Conservation (phyloP, 2,888 invertebrate species). For the Dugesia japonica region DNA sequence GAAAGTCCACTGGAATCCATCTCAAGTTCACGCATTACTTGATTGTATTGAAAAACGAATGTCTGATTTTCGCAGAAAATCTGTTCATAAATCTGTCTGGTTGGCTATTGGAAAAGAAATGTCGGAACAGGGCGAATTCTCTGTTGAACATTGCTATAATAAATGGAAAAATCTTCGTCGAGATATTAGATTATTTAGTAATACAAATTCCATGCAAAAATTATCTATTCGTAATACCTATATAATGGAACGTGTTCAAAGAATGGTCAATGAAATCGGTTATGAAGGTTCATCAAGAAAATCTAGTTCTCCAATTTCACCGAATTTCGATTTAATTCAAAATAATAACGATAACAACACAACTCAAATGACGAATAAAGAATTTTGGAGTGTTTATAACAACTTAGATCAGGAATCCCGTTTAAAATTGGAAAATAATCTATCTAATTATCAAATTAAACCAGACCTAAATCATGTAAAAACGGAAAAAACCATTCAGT, state of each 20-base stretch:
- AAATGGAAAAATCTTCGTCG: constrained; percentile 31
- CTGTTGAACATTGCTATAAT: constrained; percentile 28
- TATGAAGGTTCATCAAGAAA: background rate
- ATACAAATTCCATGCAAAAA: background rate
- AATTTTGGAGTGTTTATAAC: background rate
- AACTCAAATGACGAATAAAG: background rate
- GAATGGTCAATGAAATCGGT: constrained; percentile 24
- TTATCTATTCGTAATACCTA: constrained; percentile 22
- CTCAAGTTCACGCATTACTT: constrained; percentile 2
- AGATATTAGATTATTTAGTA: constrained; percentile 24
- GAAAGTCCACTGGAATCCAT: constrained; percentile 27
- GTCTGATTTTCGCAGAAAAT: background rate
- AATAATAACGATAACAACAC: background rate
- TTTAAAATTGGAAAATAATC: background rate
- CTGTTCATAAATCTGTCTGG: constrained; percentile 24
- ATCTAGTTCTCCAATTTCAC: background rate
- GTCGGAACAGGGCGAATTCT: background rate
- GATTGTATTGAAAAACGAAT: constrained; percentile 29
- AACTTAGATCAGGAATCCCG: background rate
- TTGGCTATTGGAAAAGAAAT: constrained; percentile 25
- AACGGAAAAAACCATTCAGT: background rate
- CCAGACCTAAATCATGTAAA: background rate
- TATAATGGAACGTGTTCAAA: constrained; percentile 24
- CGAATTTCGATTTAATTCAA: background rate
- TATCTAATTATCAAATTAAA: background rate